phyloP scores from a whole-genome alignment of 1,140 invertebrate genomes.

The Amyelois transitella region DNA sequence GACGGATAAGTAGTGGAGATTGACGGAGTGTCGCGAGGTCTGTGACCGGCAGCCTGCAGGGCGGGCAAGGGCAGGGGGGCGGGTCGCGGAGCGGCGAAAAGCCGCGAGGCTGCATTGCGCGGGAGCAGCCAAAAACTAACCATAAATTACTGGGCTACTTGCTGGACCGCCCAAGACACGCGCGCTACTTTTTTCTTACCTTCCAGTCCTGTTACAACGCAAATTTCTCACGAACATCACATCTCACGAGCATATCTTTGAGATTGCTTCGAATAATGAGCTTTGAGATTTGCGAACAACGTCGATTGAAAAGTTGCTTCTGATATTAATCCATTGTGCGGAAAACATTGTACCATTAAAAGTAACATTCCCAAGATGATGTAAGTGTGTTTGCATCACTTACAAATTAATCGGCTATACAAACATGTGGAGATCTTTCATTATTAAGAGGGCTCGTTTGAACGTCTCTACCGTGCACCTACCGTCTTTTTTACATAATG shows the following conservation, averaged over 20 bases:
- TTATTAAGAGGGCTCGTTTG: neutral
- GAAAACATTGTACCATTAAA: neutral
- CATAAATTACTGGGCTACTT: slow-evolving; percentile 73
- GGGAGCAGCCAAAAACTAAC: slow-evolving; percentile 72
- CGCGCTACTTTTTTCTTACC: slow-evolving; percentile 51
- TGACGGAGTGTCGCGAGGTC: slow-evolving; percentile 63
- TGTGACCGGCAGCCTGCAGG: slow-evolving; percentile 47
- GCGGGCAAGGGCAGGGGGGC: slow-evolving; percentile 12
- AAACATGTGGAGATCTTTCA: neutral
- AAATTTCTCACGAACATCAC: slow-evolving; percentile 64
- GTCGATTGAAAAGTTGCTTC: slow-evolving; percentile 10
- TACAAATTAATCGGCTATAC: neutral
- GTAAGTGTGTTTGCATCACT: slow-evolving; percentile 1
- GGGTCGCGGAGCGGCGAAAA: slow-evolving; percentile 37
- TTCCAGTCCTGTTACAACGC: slow-evolving; percentile 61
- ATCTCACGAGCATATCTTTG: slow-evolving; percentile 47
- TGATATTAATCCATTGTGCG: neutral
- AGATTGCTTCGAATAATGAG: slow-evolving; percentile 56
- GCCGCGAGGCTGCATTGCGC: slow-evolving; percentile 65
- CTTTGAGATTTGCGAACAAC: slow-evolving; percentile 39
- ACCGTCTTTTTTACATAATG: slow-evolving; percentile 28
- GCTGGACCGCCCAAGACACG: slow-evolving; percentile 61
- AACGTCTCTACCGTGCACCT: neutral
- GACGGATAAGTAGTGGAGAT: slow-evolving; percentile 69
- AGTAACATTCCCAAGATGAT: neutral